Evolutionary conservation across 2,888 invertebrate species (phyloP).

Genomic region (Eilema griseolum): DNA sequence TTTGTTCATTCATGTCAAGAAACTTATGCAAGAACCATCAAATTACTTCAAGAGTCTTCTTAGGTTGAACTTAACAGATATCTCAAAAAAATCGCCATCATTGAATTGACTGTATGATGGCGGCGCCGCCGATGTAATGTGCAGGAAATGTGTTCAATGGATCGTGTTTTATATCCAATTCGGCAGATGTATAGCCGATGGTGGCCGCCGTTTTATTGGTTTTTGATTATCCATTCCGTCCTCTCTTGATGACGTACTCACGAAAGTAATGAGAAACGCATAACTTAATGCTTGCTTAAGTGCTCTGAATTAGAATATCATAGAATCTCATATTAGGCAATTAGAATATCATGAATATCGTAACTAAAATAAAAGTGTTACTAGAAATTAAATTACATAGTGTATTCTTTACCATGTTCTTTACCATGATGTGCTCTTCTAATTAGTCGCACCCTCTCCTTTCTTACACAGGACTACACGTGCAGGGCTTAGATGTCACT

Average conservation of each 20-base stretch:
- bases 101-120: conserved; percentile 29
- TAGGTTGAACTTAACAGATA: neutral
- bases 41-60: neutral
- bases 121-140: conserved; percentile 43
- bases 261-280: conserved; percentile 48
- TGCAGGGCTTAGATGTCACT: no score
- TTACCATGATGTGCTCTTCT: no score
- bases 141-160: conserved; percentile 63
- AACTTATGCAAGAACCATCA: neutral
- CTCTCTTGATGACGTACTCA: conserved; percentile 56
- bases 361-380: neutral
- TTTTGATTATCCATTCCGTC: conserved; percentile 62
- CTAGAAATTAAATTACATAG: no score
- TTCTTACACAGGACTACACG: no score
- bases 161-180: conserved; percentile 63
- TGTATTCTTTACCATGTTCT: no score
- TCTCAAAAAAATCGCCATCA: conserved; percentile 10
- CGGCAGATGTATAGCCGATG: conserved; percentile 50
- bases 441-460: no score
- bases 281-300: conserved; percentile 18
- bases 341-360: conserved; percentile 2
- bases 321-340: neutral
- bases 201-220: conserved; percentile 66
- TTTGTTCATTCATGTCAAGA: no score
- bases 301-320: conserved; percentile 3